These are phyloP conservation scores for Porites lobata DNA, from an alignment of 92 coral and sea anemone genomes.

Conservation along the genomic window DNA sequence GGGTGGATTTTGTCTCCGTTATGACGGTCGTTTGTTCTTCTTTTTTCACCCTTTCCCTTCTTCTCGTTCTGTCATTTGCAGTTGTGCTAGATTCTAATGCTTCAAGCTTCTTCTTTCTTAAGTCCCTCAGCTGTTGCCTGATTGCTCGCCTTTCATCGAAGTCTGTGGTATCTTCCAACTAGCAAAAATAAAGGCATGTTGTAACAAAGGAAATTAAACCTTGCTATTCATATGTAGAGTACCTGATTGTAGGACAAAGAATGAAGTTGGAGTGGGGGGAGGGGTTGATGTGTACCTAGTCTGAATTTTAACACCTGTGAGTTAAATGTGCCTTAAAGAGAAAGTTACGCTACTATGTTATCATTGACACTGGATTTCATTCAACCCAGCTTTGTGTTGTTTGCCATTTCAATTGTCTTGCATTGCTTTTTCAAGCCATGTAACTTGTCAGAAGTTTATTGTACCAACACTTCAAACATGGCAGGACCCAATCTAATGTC, in stretches of 20 bases:
- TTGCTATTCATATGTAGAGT: too few relatives aligned
- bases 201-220: neutral
- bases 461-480: too few relatives aligned
- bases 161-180: slow-evolving; percentile 94
- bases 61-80: slow-evolving; percentile 51
- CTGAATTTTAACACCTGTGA: too few relatives aligned
- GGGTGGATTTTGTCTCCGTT: slow-evolving; percentile 49
- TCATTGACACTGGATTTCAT: too few relatives aligned
- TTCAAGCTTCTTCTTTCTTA: slow-evolving; percentile 89
- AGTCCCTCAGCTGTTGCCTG: slow-evolving; percentile 84
- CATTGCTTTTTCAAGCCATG: too few relatives aligned
- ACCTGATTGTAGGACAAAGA: neutral
- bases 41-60: slow-evolving; percentile 40
- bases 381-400: too few relatives aligned
- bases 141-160: slow-evolving; percentile 91
- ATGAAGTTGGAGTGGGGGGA: neutral
- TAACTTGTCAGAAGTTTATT: too few relatives aligned
- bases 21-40: slow-evolving; percentile 37
- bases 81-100: slow-evolving; percentile 73
- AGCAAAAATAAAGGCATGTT: neutral
- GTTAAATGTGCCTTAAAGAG: too few relatives aligned
- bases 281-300: too few relatives aligned
- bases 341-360: too few relatives aligned
- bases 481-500: too few relatives aligned
- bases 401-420: too few relatives aligned